Percentiles rank a stretch among this genome's conserved stretches.
Conservation (phyloP, 1,140 invertebrate genomes). For the Arion vulgaris region DNA sequence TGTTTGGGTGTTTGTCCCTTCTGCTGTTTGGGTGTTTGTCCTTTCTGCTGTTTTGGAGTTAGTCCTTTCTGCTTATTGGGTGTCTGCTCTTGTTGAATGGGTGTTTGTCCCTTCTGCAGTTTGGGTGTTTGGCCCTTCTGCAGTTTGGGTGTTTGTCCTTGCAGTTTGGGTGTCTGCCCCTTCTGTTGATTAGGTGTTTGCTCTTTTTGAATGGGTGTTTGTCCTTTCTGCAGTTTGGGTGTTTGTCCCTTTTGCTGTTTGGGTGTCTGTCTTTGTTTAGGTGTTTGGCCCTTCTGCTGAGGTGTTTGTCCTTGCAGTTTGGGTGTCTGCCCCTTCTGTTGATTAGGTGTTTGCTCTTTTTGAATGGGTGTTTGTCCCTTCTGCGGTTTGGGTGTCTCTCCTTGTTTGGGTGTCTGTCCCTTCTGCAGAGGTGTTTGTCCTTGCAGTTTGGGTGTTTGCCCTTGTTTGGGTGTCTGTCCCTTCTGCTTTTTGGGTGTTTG, state of each 20-base stretch:
- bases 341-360: slow-evolving; percentile 4
- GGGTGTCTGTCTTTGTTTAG: background rate
- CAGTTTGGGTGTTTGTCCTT: background rate
- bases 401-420: background rate
- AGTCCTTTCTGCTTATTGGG: background rate
- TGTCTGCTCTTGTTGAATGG: background rate
- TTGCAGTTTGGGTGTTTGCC: background rate
- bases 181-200: slow-evolving; percentile 6
- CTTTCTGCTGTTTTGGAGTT: background rate
- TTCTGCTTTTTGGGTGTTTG: background rate
- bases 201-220: background rate
- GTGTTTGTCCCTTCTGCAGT: background rate
- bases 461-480: background rate
- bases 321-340: slow-evolving; percentile 12
- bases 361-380: background rate
- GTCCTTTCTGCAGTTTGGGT: slow-evolving; percentile 1
- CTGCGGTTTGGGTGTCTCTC: background rate
- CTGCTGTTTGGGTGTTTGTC: background rate
- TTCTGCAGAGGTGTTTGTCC: background rate
- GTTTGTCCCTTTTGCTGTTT: background rate
- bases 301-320: no score
- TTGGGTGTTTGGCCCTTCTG: slow-evolving; percentile 2
- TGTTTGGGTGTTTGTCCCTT: background rate
- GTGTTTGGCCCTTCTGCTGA: slow-evolving; percentile 4
- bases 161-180: background rate